phyloP scores from a whole-genome alignment of 2,888 invertebrate genomes.

The Tipula confusa region DNA sequence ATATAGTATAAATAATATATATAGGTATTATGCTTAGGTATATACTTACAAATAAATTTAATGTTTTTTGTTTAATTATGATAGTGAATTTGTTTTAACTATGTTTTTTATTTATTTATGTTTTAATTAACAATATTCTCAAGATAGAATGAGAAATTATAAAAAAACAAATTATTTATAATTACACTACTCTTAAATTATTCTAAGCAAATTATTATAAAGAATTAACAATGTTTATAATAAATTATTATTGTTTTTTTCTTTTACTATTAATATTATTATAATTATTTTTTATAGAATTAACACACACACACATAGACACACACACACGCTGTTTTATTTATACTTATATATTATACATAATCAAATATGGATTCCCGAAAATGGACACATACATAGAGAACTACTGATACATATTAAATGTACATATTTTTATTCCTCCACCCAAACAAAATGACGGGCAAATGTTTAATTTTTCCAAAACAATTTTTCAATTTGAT shows the following conservation, averaged over 20 bases:
- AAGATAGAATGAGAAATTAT: background rate
- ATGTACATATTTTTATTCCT: background rate
- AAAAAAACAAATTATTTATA: background rate
- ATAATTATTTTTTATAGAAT: too few species aligned
- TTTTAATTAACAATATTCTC: background rate
- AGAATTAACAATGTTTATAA: background rate
- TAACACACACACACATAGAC: background rate
- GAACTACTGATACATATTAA: slow-evolving; percentile 3
- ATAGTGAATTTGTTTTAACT: too few species aligned
- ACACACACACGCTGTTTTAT: background rate
- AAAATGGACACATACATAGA: slow-evolving; percentile 9
- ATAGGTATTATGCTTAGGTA: too few species aligned
- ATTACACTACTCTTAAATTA: background rate
- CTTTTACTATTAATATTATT: background rate
- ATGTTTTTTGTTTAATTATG: too few species aligned
- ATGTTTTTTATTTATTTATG: too few species aligned
- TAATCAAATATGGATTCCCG: slow-evolving; percentile 25
- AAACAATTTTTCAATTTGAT: background rate
- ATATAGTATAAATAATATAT: too few species aligned
- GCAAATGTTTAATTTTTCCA: background rate
- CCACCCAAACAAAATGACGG: slow-evolving; percentile 20
- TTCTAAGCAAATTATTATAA: background rate
- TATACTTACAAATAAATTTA: too few species aligned
- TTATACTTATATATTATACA: background rate
- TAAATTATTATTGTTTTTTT: background rate